Conservation (phyloP, 2,113 vertebrate species). For the Rhipidura dahli region DNA sequence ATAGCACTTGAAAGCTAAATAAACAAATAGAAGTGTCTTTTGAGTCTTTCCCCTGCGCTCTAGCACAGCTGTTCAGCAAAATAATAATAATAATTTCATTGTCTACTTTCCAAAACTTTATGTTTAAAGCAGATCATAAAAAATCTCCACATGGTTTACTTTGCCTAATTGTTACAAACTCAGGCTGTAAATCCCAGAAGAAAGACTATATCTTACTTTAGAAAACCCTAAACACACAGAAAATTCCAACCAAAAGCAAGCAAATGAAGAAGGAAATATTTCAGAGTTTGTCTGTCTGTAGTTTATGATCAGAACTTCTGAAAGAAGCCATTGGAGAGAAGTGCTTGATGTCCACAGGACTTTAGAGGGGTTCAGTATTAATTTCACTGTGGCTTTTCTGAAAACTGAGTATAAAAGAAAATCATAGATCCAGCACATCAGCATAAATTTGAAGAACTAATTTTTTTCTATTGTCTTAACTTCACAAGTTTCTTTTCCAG, state of each 20-base stretch:
- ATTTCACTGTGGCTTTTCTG: not conserved
- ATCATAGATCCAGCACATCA: not conserved
- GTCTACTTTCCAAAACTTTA: constrained; percentile 64
- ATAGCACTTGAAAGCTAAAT: constrained; percentile 51
- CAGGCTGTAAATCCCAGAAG: constrained; percentile 7
- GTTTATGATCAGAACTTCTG: not conserved
- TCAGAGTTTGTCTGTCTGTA: not conserved
- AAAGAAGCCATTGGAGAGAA: not conserved
- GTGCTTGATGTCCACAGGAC: not conserved
- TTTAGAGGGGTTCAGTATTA: not conserved
- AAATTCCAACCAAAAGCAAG: not conserved
- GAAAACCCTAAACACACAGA: not conserved
- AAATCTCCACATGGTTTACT: constrained; percentile 26
- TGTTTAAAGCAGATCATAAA: constrained; percentile 57
- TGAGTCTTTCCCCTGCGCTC: not conserved
- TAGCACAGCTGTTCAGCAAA: constrained; percentile 67
- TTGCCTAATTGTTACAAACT: constrained; percentile 40
- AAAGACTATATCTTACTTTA: not conserved
- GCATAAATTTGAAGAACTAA: not conserved
- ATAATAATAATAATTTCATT: constrained; percentile 73
- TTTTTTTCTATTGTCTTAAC: not conserved
- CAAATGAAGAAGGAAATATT: not conserved
- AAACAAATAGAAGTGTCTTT: constrained; percentile 36
- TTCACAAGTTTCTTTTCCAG: not conserved
- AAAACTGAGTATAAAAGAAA: not conserved